Evolutionary conservation across 30 jellyfish, hydroid and myxozoan genomes (phyloP), one percentile per base, ranked within the genome.

Genomic region (Morbakka virulenta): DNA sequence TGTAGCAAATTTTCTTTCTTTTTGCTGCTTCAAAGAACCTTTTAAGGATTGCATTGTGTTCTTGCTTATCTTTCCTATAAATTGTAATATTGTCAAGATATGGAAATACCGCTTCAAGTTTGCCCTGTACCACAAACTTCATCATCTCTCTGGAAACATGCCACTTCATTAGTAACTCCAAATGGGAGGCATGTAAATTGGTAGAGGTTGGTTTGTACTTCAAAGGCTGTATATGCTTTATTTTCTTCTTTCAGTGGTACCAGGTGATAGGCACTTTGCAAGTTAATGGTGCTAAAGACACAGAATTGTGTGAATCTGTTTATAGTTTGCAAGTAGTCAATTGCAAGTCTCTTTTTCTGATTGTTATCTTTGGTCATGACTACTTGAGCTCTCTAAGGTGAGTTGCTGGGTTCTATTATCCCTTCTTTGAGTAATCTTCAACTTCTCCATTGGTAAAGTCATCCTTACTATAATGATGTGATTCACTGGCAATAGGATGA

Each of bases 121-220:
- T 48, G 33, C 67, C 29, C 14, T 79, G 28, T 20, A n/a, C 27
- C 23, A 79, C 67, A 79, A 64, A 28, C 32, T 22, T 23, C 35
- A 50, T 35, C 67, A 3, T 1, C 47, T n/a, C 89, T 67, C 69
- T 79, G 76, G 35, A 79, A 79, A 36, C 75, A 35, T 20, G 89
- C 83, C 12, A 79, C 89, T 26, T 82, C 89, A 52, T 79, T 79
- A 11, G 89, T 79, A 50, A 79, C 89, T 2, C 89, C 83, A 31
- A 79, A 79, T 11, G 89, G 89, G 24, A 79, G 22, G 20, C 89
- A 50, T 12, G 21, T 22, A 48, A 63, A 79, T 65, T 79, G 89
- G 31, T 64, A 79, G 9, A 79, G 89, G 17, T 31, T 29, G 57
- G 35, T 24, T 4, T 32, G 25, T n/a, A 75, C 83, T 28, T 79